phyloP scores from a whole-genome alignment of 2,797 vertebrate genomes.

The Manis javanica region DNA sequence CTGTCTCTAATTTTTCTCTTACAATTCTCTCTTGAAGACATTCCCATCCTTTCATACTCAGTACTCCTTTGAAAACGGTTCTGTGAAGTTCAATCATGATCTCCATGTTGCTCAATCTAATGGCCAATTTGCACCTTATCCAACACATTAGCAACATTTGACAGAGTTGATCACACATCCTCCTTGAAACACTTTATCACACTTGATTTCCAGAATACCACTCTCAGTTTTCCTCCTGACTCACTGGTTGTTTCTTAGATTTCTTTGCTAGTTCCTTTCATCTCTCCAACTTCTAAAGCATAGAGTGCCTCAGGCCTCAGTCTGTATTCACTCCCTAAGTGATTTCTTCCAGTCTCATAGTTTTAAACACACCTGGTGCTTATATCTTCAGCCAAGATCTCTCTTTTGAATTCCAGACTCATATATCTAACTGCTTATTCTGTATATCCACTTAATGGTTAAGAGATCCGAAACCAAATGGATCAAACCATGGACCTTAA shows the following conservation, averaged over 20 bases:
- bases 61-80: neutral
- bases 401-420: conserved; percentile 2
- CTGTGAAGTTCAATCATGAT: conserved; percentile 24
- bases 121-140: neutral
- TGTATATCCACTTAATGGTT: neutral
- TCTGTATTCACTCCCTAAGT: neutral
- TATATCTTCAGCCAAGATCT: neutral
- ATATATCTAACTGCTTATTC: neutral
- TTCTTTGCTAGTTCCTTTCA: neutral
- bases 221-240: neutral
- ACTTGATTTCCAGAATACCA: neutral
- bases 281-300: neutral
- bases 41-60: neutral
- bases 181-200: neutral
- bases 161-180: neutral
- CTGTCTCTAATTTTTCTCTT: neutral
- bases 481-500: no score
- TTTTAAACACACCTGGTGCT: neutral
- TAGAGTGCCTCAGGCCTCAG: neutral
- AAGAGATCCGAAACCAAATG: neutral
- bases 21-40: conserved; percentile 13
- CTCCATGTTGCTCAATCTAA: neutral
- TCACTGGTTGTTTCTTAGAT: neutral
- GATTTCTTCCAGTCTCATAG: neutral
- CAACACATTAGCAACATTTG: neutral